Evolutionary conservation across 2,888 invertebrate species (phyloP), one percentile per base, ranked within the genome.

Genomic region (Charanyca ferruginea): DNA sequence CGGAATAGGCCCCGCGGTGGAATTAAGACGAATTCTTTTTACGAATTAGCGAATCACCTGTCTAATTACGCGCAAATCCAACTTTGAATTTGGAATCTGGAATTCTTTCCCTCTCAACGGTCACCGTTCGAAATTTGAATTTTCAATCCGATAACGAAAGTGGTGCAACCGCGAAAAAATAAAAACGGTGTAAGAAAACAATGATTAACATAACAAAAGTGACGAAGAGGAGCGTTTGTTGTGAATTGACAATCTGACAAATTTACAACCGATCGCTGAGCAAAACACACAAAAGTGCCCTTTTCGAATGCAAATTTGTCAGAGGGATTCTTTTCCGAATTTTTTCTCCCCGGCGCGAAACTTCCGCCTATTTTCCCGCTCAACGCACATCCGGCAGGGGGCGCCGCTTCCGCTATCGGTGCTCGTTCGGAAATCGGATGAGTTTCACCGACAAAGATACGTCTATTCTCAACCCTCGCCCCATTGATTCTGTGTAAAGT

Each of bases 281-380:
- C 84, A 91, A 89, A 90, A 87, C 86, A 90, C 90, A 91, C 93
- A 92, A 93, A 92, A 93, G 92, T 91, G 92, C 91, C 94, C 84
- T 84, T 93, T 94, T 92, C 91, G 90, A 86, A 95, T 95, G 94
- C 93, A 95, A 95, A 95, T 95, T 93, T 92, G 90, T 89, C 91
- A 85, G 87, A 84, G 88, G 89, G 87, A 87, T 92, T 92, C 91
- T 92, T 92, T 92, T 87, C 84, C 83, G 84, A 84, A 85, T 90
- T 91, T 92, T 92, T 92, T 92, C 87, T 85, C 87, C 85, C 87
- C 86, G 89, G 90, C 79, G 87, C 85, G 91, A 91, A 91, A 93
- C 94, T 95, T 95, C 95, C 95, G 94, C 91, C 93, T 93, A 93
- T 95, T 95, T 95, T 95, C 94, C 91, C 94, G 94, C 92, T 94